A percentile compares a stretch with the other conserved stretches of the same genome.
Conservation (phyloP, 2,797 vertebrate species). For the Melanotaenia pygmaea region DNA sequence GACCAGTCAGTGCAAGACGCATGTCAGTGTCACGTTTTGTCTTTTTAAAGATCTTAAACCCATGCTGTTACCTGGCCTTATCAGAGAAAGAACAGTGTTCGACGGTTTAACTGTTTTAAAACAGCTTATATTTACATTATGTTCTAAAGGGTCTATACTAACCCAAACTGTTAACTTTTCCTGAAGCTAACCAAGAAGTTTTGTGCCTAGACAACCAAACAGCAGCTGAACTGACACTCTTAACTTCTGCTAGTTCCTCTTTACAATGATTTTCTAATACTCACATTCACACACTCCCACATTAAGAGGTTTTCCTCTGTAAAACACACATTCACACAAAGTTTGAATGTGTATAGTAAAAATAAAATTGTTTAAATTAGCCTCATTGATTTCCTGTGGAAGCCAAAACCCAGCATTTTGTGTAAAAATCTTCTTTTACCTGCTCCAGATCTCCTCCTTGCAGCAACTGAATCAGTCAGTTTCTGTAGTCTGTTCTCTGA, state of each 20-base stretch:
- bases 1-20: background rate
- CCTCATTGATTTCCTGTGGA: background rate
- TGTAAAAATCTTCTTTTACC: background rate
- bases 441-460: background rate
- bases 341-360: background rate
- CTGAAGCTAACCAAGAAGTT: background rate
- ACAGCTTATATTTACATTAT: background rate
- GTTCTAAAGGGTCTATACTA: background rate
- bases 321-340: background rate
- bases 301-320: background rate
- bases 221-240: background rate
- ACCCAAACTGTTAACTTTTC: background rate
- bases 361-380: background rate
- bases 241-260: background rate
- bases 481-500: background rate
- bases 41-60: background rate
- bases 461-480: background rate
- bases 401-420: background rate
- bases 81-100: background rate
- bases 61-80: background rate
- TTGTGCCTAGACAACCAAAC: constrained; percentile 1
- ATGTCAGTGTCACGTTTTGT: constrained; percentile 15
- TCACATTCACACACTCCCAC: background rate
- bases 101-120: background rate
- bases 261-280: background rate